Conservation (phyloP, 2,797 vertebrate genomes). For the Heliangelus exortis region DNA sequence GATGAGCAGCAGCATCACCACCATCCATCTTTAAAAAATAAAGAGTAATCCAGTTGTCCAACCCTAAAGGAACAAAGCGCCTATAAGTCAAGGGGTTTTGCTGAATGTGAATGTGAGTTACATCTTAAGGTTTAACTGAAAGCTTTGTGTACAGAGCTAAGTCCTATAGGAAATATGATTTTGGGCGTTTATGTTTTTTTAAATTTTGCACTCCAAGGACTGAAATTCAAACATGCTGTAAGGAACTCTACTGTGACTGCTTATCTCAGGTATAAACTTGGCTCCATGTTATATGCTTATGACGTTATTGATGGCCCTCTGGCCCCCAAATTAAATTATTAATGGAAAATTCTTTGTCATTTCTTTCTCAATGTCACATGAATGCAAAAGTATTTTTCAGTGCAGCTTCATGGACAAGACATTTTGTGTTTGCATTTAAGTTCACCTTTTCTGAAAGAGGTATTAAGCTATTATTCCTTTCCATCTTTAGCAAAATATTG, state of each 20-base stretch:
- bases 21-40: slow-evolving; percentile 67
- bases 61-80: background rate
- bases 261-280: slow-evolving; percentile 54
- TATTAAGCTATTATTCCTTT: background rate
- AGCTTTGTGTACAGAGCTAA: background rate
- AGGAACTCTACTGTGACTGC: slow-evolving; percentile 7
- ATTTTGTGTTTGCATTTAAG: slow-evolving; percentile 1
- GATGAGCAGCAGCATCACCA: slow-evolving; percentile 49
- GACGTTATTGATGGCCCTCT: slow-evolving; percentile 47
- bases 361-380: slow-evolving; percentile 63
- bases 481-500: background rate
- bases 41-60: slow-evolving; percentile 53
- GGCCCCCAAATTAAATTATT: slow-evolving; percentile 58
- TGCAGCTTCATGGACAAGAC: slow-evolving; percentile 17
- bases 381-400: slow-evolving; percentile 56
- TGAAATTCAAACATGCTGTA: background rate
- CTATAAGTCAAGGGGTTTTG: slow-evolving; percentile 22
- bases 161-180: background rate
- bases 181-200: background rate
- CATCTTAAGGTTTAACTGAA: background rate
- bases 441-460: slow-evolving; percentile 25
- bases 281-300: slow-evolving; percentile 16
- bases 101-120: slow-evolving; percentile 22
- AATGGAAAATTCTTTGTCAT: slow-evolving; percentile 62
- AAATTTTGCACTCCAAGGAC: background rate